Percentiles rank a stretch among this genome's conserved stretches.
Evolutionary conservation across 2,797 vertebrate species (phyloP).

Genomic region (Channallabes apus): DNA sequence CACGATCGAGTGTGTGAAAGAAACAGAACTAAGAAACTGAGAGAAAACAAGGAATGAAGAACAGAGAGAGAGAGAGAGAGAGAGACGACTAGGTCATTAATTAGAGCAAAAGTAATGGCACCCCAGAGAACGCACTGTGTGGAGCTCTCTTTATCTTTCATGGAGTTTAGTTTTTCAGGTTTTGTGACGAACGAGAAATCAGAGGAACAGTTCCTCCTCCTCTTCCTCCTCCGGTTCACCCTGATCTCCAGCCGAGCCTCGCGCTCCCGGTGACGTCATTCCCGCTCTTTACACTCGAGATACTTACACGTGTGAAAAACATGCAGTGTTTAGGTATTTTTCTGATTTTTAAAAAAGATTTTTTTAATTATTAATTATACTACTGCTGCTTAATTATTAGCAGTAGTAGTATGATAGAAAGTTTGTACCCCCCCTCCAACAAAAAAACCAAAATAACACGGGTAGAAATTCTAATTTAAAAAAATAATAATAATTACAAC

Average conservation of each 20-base stretch:
- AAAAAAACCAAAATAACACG: too few species aligned
- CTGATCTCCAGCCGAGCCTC: background rate
- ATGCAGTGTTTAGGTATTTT: too few species aligned
- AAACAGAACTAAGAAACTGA: conserved; percentile 21
- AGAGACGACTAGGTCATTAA: background rate
- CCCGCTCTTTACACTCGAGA: background rate
- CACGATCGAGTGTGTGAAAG: background rate
- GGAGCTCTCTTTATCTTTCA: background rate
- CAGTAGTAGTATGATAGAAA: too few species aligned
- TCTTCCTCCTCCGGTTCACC: too few species aligned
- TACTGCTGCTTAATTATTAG: too few species aligned
- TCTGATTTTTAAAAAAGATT: too few species aligned
- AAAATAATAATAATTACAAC: too few species aligned
- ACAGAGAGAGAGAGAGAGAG: background rate
- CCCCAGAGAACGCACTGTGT: background rate
- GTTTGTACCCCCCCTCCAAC: too few species aligned
- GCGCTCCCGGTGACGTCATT: background rate
- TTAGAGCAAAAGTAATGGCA: background rate
- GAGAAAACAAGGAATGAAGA: too few species aligned
- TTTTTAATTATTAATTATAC: too few species aligned
- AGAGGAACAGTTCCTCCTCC: background rate
- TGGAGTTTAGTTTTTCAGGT: background rate
- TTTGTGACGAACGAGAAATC: background rate
- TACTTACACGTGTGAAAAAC: background rate
- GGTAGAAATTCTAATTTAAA: too few species aligned